These are phyloP conservation scores for Cyanoramphus novaezelandiae DNA, from an alignment of 2,113 vertebrate species.

Conservation along the genomic window DNA sequence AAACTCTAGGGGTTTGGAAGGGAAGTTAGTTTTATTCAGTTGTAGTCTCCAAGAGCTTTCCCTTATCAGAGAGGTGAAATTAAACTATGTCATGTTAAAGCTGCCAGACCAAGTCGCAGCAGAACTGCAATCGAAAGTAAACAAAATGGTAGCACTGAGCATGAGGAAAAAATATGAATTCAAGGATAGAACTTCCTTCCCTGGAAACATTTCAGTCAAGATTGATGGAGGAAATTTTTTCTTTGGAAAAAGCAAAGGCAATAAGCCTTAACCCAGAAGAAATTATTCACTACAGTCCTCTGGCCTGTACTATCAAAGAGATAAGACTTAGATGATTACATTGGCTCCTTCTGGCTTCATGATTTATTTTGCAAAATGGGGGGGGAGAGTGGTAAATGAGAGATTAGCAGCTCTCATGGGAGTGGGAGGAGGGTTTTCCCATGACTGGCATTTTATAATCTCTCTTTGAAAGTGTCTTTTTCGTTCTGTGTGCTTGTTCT, in stretches of 20 bases:
- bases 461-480: not conserved
- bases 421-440: slow-evolving; percentile 16
- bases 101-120: not conserved
- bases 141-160: not conserved
- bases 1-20: not conserved
- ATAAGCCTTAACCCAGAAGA: not conserved
- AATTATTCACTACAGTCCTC: slow-evolving; percentile 14
- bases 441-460: slow-evolving; percentile 1
- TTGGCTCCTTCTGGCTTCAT: slow-evolving; percentile 39
- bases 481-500: not conserved
- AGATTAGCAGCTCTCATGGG: slow-evolving; percentile 33
- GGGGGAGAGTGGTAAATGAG: not conserved
- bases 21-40: not conserved
- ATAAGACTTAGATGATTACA: slow-evolving; percentile 34
- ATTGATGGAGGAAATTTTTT: not conserved
- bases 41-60: not conserved
- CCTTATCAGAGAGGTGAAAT: not conserved
- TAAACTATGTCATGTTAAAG: not conserved
- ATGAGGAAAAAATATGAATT: not conserved
- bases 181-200: not conserved
- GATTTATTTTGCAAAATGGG: slow-evolving; percentile 29
- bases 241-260: not conserved
- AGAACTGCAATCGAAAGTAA: not conserved
- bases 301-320: not conserved
- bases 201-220: not conserved